Evolutionary conservation across 2,113 vertebrate species (phyloP).

Genomic region (Macrotus californicus): DNA sequence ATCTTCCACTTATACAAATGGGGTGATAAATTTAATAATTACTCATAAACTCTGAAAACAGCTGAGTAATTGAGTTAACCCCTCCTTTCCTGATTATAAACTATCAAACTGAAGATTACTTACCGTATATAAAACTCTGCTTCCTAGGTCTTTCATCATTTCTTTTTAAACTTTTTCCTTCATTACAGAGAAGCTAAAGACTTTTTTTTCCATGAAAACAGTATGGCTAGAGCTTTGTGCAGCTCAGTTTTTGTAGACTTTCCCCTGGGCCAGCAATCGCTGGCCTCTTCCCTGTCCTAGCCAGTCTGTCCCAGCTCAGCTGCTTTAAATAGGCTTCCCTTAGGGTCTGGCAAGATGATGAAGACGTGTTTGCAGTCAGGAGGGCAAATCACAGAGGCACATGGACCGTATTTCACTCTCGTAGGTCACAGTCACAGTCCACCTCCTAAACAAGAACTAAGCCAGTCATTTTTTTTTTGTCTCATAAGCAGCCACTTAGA

Average conservation of each 20-base stretch:
- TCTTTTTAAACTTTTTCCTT: slow-evolving; percentile 17
- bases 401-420: background rate
- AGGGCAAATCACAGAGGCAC: background rate
- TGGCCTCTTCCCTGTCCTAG: background rate
- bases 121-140: background rate
- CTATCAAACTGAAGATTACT: background rate
- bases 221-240: background rate
- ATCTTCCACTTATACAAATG: background rate
- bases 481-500: background rate
- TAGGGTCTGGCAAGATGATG: background rate
- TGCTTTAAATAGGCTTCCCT: background rate
- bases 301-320: background rate
- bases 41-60: background rate
- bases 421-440: background rate
- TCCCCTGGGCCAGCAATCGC: background rate
- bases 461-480: background rate
- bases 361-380: background rate
- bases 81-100: background rate
- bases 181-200: slow-evolving; percentile 18
- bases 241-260: background rate
- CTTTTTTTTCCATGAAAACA: background rate
- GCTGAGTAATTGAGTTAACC: background rate
- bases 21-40: background rate
- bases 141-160: background rate
- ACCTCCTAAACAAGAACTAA: background rate